Evolutionary conservation across 2,888 invertebrate genomes (phyloP).

Genomic region (Drosophila aldrichi): DNA sequence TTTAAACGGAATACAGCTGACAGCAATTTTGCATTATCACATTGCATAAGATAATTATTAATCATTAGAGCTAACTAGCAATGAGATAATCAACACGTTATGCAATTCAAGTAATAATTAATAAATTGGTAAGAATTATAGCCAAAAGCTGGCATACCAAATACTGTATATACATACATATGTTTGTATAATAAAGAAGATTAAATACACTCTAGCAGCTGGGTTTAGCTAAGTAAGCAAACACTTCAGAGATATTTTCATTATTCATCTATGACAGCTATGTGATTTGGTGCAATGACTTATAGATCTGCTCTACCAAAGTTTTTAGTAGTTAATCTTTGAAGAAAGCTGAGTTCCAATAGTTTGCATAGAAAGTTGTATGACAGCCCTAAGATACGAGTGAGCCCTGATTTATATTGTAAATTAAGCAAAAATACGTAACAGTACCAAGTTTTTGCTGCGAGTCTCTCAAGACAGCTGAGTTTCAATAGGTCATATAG

Average conservation of each 20-base stretch:
- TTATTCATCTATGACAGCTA: constrained; percentile 6
- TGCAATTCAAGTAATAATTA: constrained; percentile 32
- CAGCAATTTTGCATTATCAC: constrained; percentile 17
- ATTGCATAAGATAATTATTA: constrained; percentile 46
- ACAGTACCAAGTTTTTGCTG: not conserved
- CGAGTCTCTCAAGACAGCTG: not conserved
- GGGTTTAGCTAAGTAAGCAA: not conserved
- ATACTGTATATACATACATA: constrained; percentile 1
- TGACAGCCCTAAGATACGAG: not conserved
- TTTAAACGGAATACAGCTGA: constrained; percentile 14
- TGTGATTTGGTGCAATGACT: not conserved
- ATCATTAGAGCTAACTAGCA: constrained; percentile 40
- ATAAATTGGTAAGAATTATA: constrained; percentile 22
- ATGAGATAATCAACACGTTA: constrained; percentile 29
- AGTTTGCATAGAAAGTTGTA: not conserved
- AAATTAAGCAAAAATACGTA: not conserved
- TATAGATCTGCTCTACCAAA: not conserved
- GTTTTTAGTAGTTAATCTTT: not conserved
- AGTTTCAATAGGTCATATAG: not conserved
- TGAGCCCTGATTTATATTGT: not conserved
- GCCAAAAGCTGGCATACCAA: constrained; percentile 9
- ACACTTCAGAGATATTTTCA: not conserved
- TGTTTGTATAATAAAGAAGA: not conserved
- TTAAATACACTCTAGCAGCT: not conserved
- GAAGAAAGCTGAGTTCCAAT: not conserved